phyloP scores from a whole-genome alignment of 1,140 invertebrate genomes.

The Yoshiicerus persimilis region DNA sequence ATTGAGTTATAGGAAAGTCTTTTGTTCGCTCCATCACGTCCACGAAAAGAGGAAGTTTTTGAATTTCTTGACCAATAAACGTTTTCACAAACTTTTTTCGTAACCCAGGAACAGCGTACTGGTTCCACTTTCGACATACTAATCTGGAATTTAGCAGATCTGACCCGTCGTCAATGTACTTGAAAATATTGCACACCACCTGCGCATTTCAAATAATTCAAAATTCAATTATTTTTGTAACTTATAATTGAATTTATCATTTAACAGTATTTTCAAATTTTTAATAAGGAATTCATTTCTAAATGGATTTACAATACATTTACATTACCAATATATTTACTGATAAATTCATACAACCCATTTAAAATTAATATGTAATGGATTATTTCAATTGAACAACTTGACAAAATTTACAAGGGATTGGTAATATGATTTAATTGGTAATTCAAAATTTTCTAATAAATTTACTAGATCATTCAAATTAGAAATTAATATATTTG shows the following conservation, averaged over 20 bases:
- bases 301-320: too few species aligned
- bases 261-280: too few species aligned
- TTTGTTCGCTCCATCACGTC: not conserved
- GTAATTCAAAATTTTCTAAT: too few species aligned
- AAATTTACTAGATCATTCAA: too few species aligned
- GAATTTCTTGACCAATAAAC: not conserved
- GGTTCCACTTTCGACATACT: slow-evolving; percentile 7
- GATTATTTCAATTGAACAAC: too few species aligned
- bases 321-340: too few species aligned
- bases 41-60: not conserved
- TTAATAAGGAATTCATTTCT: too few species aligned
- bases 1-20: not conserved
- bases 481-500: too few species aligned
- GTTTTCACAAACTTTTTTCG: not conserved
- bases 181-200: not conserved
- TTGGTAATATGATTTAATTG: too few species aligned
- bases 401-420: too few species aligned
- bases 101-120: not conserved
- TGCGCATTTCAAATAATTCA: not conserved
- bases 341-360: too few species aligned
- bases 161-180: not conserved
- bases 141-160: not conserved
- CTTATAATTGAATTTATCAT: not conserved
- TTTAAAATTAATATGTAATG: too few species aligned
- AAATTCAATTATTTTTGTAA: not conserved